Evolutionary conservation across 2,888 invertebrate species (phyloP), one percentile per base, ranked within the genome.

Genomic region (Stramonita haemastoma): DNA sequence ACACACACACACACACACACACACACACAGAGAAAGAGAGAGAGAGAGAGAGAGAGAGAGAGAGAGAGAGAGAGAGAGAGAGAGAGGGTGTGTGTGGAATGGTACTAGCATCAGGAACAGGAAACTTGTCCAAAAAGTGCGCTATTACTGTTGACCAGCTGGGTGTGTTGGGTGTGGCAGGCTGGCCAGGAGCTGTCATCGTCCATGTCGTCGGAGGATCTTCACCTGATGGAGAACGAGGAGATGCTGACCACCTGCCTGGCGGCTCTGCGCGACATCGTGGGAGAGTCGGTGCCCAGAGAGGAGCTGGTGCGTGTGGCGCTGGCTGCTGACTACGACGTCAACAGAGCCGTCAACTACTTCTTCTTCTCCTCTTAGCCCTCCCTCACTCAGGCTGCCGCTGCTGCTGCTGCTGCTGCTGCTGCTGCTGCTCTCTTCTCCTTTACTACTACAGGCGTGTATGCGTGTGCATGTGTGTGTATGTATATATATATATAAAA

Each of bases 251-350:
- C 96, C 87, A 95, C 95, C 4, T 97, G 97, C 94, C 94, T 97
- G 66, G 94, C 95, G 13, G 96, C 96, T 90, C 95, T 97, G 89
- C 94, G 96, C 86, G 96, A 96, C 92, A 96, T 97, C 83, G 96
- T 97, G 4, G 97, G 97, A 0, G 96, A 97, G 66, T 94, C 95
- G 0, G 96, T 96, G 29, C 95, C 97, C 6, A 94, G 96, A 81
- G 96, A 97, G 88, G 96, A 96, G 90, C 95, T 97, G 29, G 96
- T 97, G 60, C 96, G 96, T 85, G 94, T 97, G 26, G 96, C 97
- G 26, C 94, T 97, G 86, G 97, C 97, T 6, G 97, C 97, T 15
- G 97, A 97, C 94, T 97, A 96, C 93, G 97, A 97, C 94, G 96
- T 97, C 87, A 97, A 97, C 93, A 94, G 97, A 91, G 97, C 97